phyloP scores from a whole-genome alignment of 2,888 invertebrate species.

The Sminthurinus aureus region DNA sequence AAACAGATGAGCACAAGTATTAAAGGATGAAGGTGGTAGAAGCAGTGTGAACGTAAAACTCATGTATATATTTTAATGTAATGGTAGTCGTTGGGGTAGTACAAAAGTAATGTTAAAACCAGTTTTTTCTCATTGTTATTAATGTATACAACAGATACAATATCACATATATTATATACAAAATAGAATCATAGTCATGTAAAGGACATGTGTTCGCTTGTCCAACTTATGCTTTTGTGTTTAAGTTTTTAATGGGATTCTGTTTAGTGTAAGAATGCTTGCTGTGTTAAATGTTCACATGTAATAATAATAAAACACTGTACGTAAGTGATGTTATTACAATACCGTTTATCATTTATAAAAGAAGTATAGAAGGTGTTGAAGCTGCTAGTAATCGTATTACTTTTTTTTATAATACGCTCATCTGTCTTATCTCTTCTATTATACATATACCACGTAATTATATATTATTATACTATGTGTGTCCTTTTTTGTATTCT shows the following conservation, averaged over 20 bases:
- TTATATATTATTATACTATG: too few relatives aligned
- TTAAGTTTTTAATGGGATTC: conserved; percentile 20
- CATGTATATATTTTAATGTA: too few relatives aligned
- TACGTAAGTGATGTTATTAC: background rate
- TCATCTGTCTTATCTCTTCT: background rate
- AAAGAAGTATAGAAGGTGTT: background rate
- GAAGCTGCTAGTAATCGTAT: background rate
- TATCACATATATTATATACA: too few relatives aligned
- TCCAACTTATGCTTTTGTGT: background rate
- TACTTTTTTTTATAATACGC: background rate
- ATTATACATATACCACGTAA: background rate
- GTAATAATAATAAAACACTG: background rate
- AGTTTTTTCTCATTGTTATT: background rate
- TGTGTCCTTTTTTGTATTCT: too few relatives aligned
- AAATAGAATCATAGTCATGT: background rate
- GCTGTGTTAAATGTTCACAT: background rate
- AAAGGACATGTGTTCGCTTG: conserved; percentile 1
- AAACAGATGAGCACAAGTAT: too few relatives aligned
- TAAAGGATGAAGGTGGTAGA: too few relatives aligned
- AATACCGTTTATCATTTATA: background rate
- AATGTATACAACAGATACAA: background rate
- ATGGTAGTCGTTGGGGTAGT: too few relatives aligned
- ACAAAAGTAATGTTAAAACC: background rate
- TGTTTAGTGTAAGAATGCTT: background rate
- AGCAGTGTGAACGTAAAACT: too few relatives aligned